These are phyloP conservation scores for Mongoloraphidia duomilia DNA, from an alignment of 2,888 invertebrate species.

Conservation along the genomic window DNA sequence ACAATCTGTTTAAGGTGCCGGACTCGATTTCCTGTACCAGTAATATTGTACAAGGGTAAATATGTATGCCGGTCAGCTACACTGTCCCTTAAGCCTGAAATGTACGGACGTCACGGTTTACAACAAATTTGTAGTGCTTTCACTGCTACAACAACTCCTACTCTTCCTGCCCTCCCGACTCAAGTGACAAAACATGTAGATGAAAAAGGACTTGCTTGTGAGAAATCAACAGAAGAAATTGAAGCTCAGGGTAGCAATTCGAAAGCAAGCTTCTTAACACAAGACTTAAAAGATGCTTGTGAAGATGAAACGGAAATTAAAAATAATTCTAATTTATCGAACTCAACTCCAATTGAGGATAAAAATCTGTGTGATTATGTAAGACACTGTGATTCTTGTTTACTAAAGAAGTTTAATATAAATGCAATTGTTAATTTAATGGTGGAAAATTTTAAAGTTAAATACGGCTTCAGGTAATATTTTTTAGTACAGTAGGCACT, in stretches of 20 bases:
- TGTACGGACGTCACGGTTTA: constrained; percentile 51
- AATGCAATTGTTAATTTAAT: constrained; percentile 65
- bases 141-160: too few relatives aligned
- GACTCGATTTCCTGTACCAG: constrained; percentile 61
- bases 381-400: too few relatives aligned
- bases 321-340: constrained; percentile 7
- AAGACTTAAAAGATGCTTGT: constrained; percentile 17
- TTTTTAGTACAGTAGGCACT: too few relatives aligned
- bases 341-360: too few relatives aligned
- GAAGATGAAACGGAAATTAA: constrained; percentile 6
- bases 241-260: constrained; percentile 5
- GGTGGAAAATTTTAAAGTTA: constrained; percentile 74
- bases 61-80: constrained; percentile 62
- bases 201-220: constrained; percentile 6
- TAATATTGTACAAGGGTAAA: constrained; percentile 60
- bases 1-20: constrained; percentile 38
- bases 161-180: constrained; percentile 10
- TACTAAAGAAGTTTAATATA: constrained; percentile 49
- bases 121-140: constrained; percentile 39
- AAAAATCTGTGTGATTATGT: too few relatives aligned
- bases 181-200: constrained; percentile 12
- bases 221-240: too few relatives aligned
- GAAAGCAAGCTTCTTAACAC: constrained; percentile 18
- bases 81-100: constrained; percentile 56
- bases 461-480: constrained; percentile 59